phyloP scores from a whole-genome alignment of 1,140 invertebrate genomes.

The Rhizoglyphus robini region DNA sequence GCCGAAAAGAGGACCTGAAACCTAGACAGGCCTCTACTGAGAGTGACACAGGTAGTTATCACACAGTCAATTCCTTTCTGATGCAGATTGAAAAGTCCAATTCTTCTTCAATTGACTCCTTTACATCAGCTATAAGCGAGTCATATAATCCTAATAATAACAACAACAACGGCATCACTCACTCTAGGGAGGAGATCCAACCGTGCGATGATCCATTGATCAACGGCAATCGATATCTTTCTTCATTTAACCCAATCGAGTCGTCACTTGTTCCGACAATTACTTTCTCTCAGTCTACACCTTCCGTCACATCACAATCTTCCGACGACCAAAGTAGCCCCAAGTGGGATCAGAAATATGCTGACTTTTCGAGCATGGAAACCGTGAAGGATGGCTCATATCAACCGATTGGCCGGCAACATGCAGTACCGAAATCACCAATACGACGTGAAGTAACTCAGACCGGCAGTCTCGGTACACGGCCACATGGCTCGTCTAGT shows the following conservation, averaged over 20 bases:
- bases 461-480: not conserved
- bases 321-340: constrained; percentile 14
- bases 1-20: constrained; percentile 1
- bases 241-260: not conserved
- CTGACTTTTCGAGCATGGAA: not conserved
- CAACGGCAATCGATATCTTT: not conserved
- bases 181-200: too few relatives aligned
- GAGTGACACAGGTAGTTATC: constrained; percentile 17
- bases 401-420: not conserved
- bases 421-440: not conserved
- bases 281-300: constrained; percentile 11
- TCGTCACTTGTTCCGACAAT: constrained; percentile 6
- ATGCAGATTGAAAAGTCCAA: constrained; percentile 1
- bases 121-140: constrained; percentile 12
- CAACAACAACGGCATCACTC: not conserved
- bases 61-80: not conserved
- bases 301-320: constrained; percentile 14
- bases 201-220: not conserved
- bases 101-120: constrained; percentile 17
- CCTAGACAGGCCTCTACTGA: constrained; percentile 11
- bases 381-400: not conserved
- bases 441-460: not conserved
- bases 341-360: constrained; percentile 1
- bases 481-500: not conserved
- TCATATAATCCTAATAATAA: not conserved